These are phyloP conservation scores for Lydus trimaculatus DNA, from an alignment of 2,888 invertebrate species.

Conservation along the genomic window DNA sequence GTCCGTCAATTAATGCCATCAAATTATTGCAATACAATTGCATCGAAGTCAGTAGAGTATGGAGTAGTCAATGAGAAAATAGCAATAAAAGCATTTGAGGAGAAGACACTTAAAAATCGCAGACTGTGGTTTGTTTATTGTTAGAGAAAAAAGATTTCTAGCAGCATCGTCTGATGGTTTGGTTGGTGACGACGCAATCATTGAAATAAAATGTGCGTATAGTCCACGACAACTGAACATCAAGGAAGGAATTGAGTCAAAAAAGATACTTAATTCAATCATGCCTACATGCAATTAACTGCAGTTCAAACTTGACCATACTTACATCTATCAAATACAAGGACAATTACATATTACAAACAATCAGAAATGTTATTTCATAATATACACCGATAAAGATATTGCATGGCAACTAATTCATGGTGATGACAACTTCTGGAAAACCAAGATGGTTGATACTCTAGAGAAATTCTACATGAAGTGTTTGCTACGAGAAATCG, in stretches of 20 bases:
- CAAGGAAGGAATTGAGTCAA: background rate
- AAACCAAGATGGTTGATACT: no score
- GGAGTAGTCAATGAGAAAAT: slow-evolving; percentile 22
- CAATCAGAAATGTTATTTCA: no score
- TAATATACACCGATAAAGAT: no score
- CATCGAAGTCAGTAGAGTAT: background rate
- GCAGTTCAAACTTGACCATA: background rate
- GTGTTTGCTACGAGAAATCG: no score
- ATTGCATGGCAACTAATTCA: no score
- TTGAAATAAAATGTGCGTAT: slow-evolving; percentile 9
- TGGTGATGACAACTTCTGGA: no score
- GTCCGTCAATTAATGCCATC: background rate
- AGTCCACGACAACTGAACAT: background rate
- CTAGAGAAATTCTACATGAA: no score
- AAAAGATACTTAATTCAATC: background rate
- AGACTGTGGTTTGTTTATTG: slow-evolving; percentile 43
- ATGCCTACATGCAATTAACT: background rate
- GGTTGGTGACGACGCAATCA: background rate
- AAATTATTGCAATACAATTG: background rate
- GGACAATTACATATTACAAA: slow-evolving; percentile 8
- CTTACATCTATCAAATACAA: slow-evolving; percentile 15
- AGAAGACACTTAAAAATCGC: slow-evolving; percentile 25
- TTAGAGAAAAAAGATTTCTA: slow-evolving; percentile 32
- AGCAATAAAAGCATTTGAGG: slow-evolving; percentile 29
- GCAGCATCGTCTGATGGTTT: slow-evolving; percentile 29